phyloP scores from a whole-genome alignment of 2,888 invertebrate genomes.

The Meandrusa payeni region DNA sequence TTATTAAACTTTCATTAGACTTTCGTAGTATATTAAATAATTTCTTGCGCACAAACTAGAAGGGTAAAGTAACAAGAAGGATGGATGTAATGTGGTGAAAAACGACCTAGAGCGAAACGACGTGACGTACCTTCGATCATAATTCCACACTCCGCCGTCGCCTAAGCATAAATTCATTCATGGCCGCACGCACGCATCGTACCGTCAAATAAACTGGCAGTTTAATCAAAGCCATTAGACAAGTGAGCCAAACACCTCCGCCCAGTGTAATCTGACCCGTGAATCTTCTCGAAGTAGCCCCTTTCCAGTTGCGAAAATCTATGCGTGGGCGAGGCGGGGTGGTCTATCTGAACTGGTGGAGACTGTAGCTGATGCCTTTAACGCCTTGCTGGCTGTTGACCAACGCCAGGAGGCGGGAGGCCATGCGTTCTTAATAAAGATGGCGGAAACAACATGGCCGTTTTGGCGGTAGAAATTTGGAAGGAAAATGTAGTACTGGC shows the following conservation, averaged over 20 bases:
- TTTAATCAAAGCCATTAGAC: conserved; percentile 80
- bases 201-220: conserved; percentile 80
- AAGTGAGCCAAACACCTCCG: conserved; percentile 74
- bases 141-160: conserved; percentile 65
- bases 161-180: conserved; percentile 78
- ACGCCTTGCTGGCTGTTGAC: conserved; percentile 78
- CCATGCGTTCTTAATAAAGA: conserved; percentile 79
- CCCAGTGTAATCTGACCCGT: conserved; percentile 52
- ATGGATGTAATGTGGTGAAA: conserved; percentile 23
- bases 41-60: background rate
- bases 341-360: conserved; percentile 56
- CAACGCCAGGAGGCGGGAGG: conserved; percentile 73
- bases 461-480: conserved; percentile 55
- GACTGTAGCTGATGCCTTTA: conserved; percentile 75
- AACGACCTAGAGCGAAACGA: conserved; percentile 30
- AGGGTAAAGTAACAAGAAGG: background rate
- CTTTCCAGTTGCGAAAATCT: conserved; percentile 33
- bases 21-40: too few relatives aligned
- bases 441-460: conserved; percentile 66
- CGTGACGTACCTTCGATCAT: conserved; percentile 61
- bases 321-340: conserved; percentile 38
- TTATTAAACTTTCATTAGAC: too few relatives aligned
- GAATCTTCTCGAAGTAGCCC: conserved; percentile 42
- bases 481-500: conserved; percentile 43
- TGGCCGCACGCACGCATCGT: conserved; percentile 73